Base-by-base conservation (phyloP, 2,888 invertebrate species). In the Drosophila mettleri region DNA sequence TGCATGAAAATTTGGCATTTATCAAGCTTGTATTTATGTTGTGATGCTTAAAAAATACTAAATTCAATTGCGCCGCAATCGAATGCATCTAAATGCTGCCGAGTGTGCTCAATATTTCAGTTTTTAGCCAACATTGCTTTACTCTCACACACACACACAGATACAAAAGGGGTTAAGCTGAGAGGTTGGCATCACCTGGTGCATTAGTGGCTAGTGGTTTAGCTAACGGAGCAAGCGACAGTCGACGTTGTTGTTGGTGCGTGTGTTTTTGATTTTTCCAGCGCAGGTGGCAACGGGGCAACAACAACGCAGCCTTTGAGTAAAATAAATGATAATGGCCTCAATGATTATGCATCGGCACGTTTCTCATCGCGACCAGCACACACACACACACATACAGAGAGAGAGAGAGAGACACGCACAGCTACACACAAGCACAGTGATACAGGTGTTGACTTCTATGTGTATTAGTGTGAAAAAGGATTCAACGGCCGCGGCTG, bases 311-410 rank as follows among this genome's bases (percentile, higher is more conserved):
- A 59, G 64, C 72, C 69, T 85, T 86, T 80, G 85, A 76, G 71
- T 79, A 81, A 82, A 88, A 88, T 84, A 84, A 84, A 89, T 86
- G 90, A 88, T 89, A 90, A 89, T 88, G 78, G 81, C 85, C 80
- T 69, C 85, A 86, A 86, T 86, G 85, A 89, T 90, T 90, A 90
- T 90, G 90, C 90, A 90, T 89, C 90, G 89, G 90, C 90, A 90
- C 90, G 90, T 90, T 90, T 86, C 86, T 81, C 86, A 86, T 86
- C 83, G 83, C 74, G 79, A 74, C 64, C 67, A 60, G 63, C 74
- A 74, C 67, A 55, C 45, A 55, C 36, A 59, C 43, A 60, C 34
- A 62, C 31, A 67, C 33, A 63, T 22, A 43, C 0, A 14, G 20
- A 20, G 12, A 24, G n/a, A 24, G 3, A 36, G 16, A 36, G 36